Conservation (phyloP, 2,113 vertebrate genomes). For the Ptyas mucosa region DNA sequence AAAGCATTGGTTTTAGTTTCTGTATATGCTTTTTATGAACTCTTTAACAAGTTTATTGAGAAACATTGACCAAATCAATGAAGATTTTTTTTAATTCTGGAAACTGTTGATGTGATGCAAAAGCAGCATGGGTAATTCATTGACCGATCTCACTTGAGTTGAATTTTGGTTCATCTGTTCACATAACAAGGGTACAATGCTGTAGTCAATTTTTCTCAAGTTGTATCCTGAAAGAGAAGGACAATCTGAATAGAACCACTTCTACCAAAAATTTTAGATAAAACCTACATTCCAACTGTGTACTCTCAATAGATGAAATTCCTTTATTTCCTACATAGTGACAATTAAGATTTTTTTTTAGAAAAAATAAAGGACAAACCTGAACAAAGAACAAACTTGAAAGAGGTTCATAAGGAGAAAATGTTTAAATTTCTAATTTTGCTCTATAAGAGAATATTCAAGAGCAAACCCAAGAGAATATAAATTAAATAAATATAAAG, state of each 20-base stretch:
- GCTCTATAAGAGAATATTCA: not conserved
- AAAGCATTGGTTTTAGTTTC: not conserved
- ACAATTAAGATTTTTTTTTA: not conserved
- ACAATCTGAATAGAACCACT: not conserved
- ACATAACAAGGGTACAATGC: not conserved
- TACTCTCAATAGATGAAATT: not conserved
- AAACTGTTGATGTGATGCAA: not conserved
- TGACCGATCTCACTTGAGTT: not conserved
- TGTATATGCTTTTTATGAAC: not conserved
- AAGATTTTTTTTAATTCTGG: not conserved
- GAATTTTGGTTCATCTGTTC: not conserved
- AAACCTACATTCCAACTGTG: not conserved
- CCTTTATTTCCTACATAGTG: not conserved
- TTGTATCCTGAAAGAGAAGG: not conserved
- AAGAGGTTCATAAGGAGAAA: not conserved
- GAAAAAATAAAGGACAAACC: not conserved
- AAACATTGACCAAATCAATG: not conserved
- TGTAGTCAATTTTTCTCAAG: not conserved
- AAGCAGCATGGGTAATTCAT: not conserved
- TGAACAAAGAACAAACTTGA: not conserved
- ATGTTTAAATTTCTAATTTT: not conserved
- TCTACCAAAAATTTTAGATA: not conserved
- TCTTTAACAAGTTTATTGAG: not conserved
- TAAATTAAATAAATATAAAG: not conserved
- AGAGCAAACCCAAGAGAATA: not conserved